Evolutionary conservation across 2,888 invertebrate genomes (phyloP), one percentile per base, ranked within the genome.

Genomic region (Philereme vetulata): DNA sequence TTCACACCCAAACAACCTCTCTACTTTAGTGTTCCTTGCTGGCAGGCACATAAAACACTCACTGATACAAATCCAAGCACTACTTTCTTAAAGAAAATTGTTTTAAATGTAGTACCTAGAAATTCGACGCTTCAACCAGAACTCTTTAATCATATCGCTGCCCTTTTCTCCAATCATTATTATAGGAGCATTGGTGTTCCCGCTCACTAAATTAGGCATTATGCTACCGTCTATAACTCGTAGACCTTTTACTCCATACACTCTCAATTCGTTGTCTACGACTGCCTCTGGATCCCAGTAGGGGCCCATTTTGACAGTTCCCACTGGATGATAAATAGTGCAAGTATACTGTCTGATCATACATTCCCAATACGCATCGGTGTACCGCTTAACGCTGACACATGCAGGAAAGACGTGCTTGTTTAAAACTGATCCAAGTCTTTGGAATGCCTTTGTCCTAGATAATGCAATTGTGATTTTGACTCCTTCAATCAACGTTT

Each of bases 121-220:
- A 52, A 75, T 90, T 76, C 92, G 82, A 65, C 93, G 90, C 67
- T 94, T 95, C 58, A 95, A 84, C 97, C 97, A 97, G 77, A 94
- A 95, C 70, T 96, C 95, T 79, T 97, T 97, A 51, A 98, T 96
- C 94, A 98, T 93, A 77, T 98, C 97, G 7, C 97, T 94, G 0
- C 96, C 97, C 81, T 97, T 98, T 80, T 98, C 98, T 0, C 95
- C 98, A 49, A 98, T 95, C 97, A 98, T 98, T 36, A 98, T 97
- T 0, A 94, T 94, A 0, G 97, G 97, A 0, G 96, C 97, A 75
- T 97, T 97, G 0, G 97, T 97, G 70, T 97, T 97, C 0, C 96
- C 97, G 68, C 96, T 96, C 0, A 97, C 96, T 66, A 97, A 86
- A 68, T 94, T 96, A 0, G 97, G 97, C 96, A 97, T 97, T 32